Evolutionary conservation across 1,140 invertebrate species (phyloP), one percentile per base, ranked within the genome.

Genomic region (Calephelis virginiensis): DNA sequence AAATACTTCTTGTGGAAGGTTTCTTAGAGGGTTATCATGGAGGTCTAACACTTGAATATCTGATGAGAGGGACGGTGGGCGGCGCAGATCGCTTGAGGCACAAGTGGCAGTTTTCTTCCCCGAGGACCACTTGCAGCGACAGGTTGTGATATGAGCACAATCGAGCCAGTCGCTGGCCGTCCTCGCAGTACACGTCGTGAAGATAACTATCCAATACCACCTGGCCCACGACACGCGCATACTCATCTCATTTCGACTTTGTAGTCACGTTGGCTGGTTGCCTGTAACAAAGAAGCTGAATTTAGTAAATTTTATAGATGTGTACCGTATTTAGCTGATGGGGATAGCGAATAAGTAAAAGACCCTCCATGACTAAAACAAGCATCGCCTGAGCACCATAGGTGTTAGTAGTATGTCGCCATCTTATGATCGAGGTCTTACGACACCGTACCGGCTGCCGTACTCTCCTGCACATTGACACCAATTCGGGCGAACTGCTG

Each of bases 31-130:
- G 85, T 97, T 98, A 40, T 95, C 94, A 49, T 95, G 95, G 5
- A 98, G 89, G 78, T 97, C 95, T 53, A 98, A 92, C 14, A 97
- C 96, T 91, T 98, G 97, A 76, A 97, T 96, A 69, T 97, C 96
- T 0, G 95, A 93, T 78, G 96, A 95, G 68, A 98, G 92, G 12
- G 92, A 93, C 14, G 96, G 96, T 37, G 97, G 92, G 66, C 94
- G 93, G 72, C 95, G 94, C 63, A 97, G 93, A 63, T 95, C 94
- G 37, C 95, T 94, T 66, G 95, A 94, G 64, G 94, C 94, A 89
- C 97, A 97, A 38, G 96, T 92, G 40, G 96, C 97, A 3, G 96
- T 96, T 78, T 97, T 97, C 87, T 97, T 97, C 38, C 96, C 96
- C 12, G 95, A 96, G 12, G 95, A 95, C 97, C 97, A 98, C 90